Evolutionary conservation across 1,140 invertebrate genomes (phyloP), one percentile per base, ranked within the genome.

Genomic region (Bombus fervidus): DNA sequence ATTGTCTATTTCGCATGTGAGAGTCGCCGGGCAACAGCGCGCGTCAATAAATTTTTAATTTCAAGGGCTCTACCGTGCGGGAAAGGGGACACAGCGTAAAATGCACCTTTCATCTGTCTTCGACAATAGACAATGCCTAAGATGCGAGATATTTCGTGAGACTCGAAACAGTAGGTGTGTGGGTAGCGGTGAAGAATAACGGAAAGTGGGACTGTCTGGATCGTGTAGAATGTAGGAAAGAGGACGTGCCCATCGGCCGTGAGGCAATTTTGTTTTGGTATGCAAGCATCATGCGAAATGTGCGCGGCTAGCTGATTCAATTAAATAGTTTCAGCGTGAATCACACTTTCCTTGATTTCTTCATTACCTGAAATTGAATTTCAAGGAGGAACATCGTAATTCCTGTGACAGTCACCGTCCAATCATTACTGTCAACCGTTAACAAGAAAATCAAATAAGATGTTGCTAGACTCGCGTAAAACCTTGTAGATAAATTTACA

Each of bases 171-270:
- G 75, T 9, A 10, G 75, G 71, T 73, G 86, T 90, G 89, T 90
- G 83, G 76, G 89, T 80, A 79, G 74, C 53, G 53, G 75, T 68
- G 86, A 79, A 37, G 86, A 90, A 83, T 76, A 85, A 86, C 83
- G 83, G 86, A 90, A 90, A 87, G 88, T 80, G 76, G 83, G 89
- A 90, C 79, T 80, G 83, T 59, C 53, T 86, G 83, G 86, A 90
- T 90, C 83, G 89, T 82, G 89, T 69, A 90, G 89, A 90, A 90
- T 90, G 86, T 88, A 88, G 64, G 59, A 76, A 84, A 88, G 87
- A 86, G 88, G 86, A 87, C 86, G 83, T 85, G 78, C 75, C 88
- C 88, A 86, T 87, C 86, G 83, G 86, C 83, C 28, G 53, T 31
- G n/a, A 53, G 86, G 69, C 83, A 78, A 85, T 68, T 80, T 71